These are phyloP conservation scores for Hemaris fuciformis DNA, from an alignment of 2,888 invertebrate species.

Conservation along the genomic window DNA sequence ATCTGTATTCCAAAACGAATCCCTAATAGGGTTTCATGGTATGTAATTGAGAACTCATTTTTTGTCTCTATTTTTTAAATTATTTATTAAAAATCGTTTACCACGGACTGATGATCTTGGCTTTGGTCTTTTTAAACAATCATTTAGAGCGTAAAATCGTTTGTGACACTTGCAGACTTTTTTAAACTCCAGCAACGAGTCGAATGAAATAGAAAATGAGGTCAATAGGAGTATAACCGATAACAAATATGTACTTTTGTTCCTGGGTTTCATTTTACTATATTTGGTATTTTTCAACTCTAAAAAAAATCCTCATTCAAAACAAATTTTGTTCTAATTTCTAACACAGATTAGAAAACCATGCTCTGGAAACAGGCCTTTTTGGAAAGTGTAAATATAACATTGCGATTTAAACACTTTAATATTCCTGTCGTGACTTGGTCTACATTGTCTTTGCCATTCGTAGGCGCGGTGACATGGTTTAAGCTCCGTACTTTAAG, in stretches of 20 bases:
- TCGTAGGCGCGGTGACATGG: neutral
- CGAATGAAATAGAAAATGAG: neutral
- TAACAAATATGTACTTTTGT: neutral
- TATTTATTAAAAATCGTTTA: slow-evolving; percentile 1
- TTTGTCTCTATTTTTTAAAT: slow-evolving; percentile 11
- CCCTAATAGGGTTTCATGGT: neutral
- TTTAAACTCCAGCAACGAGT: neutral
- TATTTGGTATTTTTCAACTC: too few species aligned
- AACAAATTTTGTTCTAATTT: too few species aligned
- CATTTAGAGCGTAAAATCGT: slow-evolving; percentile 6
- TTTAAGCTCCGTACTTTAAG: neutral
- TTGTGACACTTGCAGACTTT: neutral
- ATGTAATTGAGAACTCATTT: neutral
- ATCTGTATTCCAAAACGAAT: neutral
- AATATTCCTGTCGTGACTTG: slow-evolving; percentile 4
- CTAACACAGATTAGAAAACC: too few species aligned
- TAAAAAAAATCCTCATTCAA: too few species aligned
- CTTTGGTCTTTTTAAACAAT: slow-evolving; percentile 2
- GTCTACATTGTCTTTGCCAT: neutral
- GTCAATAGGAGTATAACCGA: neutral
- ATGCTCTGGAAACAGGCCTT: neutral
- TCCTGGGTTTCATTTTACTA: neutral
- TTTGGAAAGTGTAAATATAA: slow-evolving; percentile 6
- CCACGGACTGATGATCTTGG: neutral
- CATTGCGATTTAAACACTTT: neutral